Base-by-base conservation (phyloP, 2,797 vertebrate species). In the Pantherophis alleghaniensis region DNA sequence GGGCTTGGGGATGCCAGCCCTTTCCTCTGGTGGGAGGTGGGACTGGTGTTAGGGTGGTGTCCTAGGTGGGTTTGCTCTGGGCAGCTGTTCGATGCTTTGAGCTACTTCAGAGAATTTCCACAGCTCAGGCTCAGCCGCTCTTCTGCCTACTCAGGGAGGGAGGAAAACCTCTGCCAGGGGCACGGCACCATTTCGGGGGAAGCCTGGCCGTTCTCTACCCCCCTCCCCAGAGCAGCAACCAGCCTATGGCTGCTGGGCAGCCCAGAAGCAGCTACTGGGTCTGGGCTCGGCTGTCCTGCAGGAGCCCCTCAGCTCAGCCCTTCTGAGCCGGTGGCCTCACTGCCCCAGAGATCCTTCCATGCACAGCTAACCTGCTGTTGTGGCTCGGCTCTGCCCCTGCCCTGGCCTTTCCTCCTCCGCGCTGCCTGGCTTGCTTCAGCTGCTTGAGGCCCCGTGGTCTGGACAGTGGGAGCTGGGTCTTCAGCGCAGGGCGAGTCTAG, bases 371-470 rank as follows among this genome's bases (percentile, higher is more conserved):
- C 16, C 32, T 37, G 7, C 69, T 3, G 7, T 2, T 42, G 69
- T 1, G 32, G 69, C 18, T 2, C 1, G 1, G 18, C 2, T 6
- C 12, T 6, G n/a, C 18, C 5, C 14, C 12, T 6, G n/a, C 18
- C 37, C 9, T 5, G 18, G 37, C 37, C 37, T 7, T 10, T 9
- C 5, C 13, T 32, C 13, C 32, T 14, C 69, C 3, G 16, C 1
- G 1, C 69, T 4, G 69, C 7, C 69, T 20, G 32, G 69, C 18
- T 79, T 20, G 32, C 32, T 42, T 79, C 16, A 18, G 69, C 66
- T 74, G 32, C 6, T 74, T 9, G 66, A 18, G n/a, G 32, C n/a
- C 66, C n/a, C 7, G n/a, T 1, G 18, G n/a, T 37, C 69, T 4
- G 69, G 16, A 1, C 16, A 20, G 69, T 20, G 37, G 37, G 74